A percentile compares a stretch with the other conserved stretches of the same genome.
phyloP scores from a whole-genome alignment of 2,113 vertebrate species.

The Tragelaphus scriptus region DNA sequence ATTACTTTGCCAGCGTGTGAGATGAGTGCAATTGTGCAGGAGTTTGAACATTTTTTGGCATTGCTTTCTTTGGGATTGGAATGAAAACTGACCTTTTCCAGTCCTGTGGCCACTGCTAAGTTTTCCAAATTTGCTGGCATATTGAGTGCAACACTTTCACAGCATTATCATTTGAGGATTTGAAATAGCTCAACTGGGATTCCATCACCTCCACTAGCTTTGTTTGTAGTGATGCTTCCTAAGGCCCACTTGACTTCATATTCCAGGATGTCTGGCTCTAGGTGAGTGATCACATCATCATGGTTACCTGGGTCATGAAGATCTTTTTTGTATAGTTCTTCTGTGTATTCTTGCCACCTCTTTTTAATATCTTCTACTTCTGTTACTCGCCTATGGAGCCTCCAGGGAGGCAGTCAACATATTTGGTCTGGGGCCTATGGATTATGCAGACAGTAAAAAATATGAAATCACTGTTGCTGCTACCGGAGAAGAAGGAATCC shows the following conservation, averaged over 20 bases:
- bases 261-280: neutral
- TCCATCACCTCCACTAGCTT: neutral
- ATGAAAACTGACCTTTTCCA: neutral
- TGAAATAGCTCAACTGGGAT: neutral
- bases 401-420: too few relatives aligned
- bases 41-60: neutral
- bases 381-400: neutral
- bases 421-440: too few relatives aligned
- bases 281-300: neutral
- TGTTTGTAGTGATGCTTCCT: neutral
- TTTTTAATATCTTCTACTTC: neutral
- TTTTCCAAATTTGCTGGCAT: neutral
- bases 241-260: neutral
- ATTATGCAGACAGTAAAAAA: too few relatives aligned
- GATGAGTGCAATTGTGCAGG: neutral
- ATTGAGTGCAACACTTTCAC: neutral
- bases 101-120: neutral
- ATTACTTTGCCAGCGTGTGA: neutral
- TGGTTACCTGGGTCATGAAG: neutral
- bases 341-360: neutral
- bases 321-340: neutral
- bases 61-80: neutral
- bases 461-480: too few relatives aligned
- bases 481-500: too few relatives aligned
- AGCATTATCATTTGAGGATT: neutral